Percentiles rank a stretch among this genome's conserved stretches.
phyloP scores from a whole-genome alignment of 23 tunicate genomes.

The Halocynthia aurantium region DNA sequence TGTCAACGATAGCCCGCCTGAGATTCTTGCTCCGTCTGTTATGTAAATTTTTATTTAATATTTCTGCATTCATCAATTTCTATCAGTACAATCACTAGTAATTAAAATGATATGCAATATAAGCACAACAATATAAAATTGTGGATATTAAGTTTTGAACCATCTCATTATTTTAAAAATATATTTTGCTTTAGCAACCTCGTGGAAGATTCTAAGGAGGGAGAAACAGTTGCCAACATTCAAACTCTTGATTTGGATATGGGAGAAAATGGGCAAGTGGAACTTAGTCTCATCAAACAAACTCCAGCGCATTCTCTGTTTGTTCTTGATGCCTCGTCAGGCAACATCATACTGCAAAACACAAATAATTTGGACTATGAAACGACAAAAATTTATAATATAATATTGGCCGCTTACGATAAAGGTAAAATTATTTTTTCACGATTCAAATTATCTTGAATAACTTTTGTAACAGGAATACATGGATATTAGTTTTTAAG shows the following conservation, averaged over 20 bases:
- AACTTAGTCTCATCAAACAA: slow-evolving; percentile 15
- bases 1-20: slow-evolving; percentile 55
- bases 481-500: background rate
- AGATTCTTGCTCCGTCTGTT: too few species aligned
- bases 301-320: slow-evolving; percentile 16
- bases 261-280: background rate
- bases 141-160: too few species aligned
- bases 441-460: background rate
- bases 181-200: slow-evolving; percentile 8
- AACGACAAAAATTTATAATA: slow-evolving; percentile 6
- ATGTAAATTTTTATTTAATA: too few species aligned
- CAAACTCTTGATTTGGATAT: slow-evolving; percentile 34
- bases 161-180: too few species aligned
- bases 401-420: slow-evolving; percentile 37
- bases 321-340: slow-evolving; percentile 22
- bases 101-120: too few species aligned
- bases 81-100: too few species aligned
- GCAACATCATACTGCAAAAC: background rate
- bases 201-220: slow-evolving; percentile 12
- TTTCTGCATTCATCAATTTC: too few species aligned
- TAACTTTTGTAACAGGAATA: background rate
- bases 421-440: slow-evolving; percentile 26
- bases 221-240: slow-evolving; percentile 1
- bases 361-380: slow-evolving; percentile 4
- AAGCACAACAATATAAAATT: too few species aligned